Evolutionary conservation across 2,888 invertebrate species (phyloP).

Genomic region (Lepidochrysops patricia): DNA sequence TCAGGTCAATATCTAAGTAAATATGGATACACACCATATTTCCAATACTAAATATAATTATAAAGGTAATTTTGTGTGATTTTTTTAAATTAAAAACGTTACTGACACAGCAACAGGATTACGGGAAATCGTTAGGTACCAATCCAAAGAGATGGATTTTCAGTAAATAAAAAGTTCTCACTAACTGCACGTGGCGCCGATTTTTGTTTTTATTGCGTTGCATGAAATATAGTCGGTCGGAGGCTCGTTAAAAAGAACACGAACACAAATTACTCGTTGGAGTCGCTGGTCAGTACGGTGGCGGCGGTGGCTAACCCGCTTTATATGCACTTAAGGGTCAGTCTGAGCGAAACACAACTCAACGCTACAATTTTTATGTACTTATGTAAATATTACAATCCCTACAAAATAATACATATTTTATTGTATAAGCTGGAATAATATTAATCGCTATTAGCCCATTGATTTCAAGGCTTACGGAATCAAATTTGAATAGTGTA

Average conservation of each 20-base stretch:
- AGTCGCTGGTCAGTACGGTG: too few species aligned
- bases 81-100: neutral
- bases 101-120: neutral
- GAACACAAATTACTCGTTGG: slow-evolving; percentile 42
- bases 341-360: too few species aligned
- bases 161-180: slow-evolving; percentile 7
- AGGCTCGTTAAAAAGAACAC: slow-evolving; percentile 16
- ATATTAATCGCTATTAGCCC: too few species aligned
- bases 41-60: too few species aligned
- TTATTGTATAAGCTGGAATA: too few species aligned
- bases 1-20: too few species aligned
- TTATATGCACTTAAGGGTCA: slow-evolving; percentile 66
- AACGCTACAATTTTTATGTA: too few species aligned
- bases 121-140: neutral
- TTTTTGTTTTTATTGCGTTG: slow-evolving; percentile 31
- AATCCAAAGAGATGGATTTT: slow-evolving; percentile 1
- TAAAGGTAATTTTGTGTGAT: neutral
- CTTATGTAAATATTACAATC: too few species aligned
- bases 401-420: too few species aligned
- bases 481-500: too few species aligned
- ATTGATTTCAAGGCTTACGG: too few species aligned
- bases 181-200: neutral
- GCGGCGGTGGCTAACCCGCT: slow-evolving; percentile 49
- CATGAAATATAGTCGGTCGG: slow-evolving; percentile 36
- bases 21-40: too few species aligned